Conservation (phyloP, 2,888 invertebrate genomes). For the Ophioninae sp. region DNA sequence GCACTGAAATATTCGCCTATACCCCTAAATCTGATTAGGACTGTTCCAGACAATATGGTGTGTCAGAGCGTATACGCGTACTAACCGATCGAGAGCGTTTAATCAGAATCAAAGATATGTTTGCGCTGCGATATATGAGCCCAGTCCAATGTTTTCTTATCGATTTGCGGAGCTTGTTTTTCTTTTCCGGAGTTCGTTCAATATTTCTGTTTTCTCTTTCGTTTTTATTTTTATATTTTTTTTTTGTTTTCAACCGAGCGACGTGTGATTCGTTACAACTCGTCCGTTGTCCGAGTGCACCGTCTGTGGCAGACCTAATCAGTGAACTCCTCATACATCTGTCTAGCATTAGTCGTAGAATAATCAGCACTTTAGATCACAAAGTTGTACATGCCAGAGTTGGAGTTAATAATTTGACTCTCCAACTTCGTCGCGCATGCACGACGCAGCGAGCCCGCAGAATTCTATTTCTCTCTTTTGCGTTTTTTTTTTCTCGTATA, state of each 20-base stretch:
- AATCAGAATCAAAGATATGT: conserved; percentile 32
- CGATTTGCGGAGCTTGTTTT: conserved; percentile 38
- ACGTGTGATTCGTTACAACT: conserved; percentile 40
- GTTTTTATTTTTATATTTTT: conserved; percentile 5
- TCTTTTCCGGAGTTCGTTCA: not conserved
- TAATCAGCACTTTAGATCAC: conserved; percentile 7
- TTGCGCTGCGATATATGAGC: conserved; percentile 37
- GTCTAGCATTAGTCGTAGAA: conserved; percentile 29
- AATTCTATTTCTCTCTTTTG: not conserved
- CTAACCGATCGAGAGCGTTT: conserved; percentile 44
- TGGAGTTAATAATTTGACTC: not conserved
- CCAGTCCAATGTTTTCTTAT: conserved; percentile 53
- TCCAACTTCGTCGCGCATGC: not conserved
- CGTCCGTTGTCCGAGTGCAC: conserved; percentile 66
- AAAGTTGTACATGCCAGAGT: not conserved
- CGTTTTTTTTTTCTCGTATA: not conserved
- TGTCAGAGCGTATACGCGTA: conserved; percentile 65
- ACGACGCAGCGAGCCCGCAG: not conserved
- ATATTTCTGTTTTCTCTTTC: conserved; percentile 7
- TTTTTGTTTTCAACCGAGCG: conserved; percentile 27
- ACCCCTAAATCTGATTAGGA: conserved; percentile 80
- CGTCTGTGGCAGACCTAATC: conserved; percentile 79
- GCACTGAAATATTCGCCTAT: conserved; percentile 70
- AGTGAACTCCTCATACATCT: conserved; percentile 73
- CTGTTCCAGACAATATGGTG: conserved; percentile 80